Percentiles rank a stretch among this genome's conserved stretches.
Evolutionary conservation across 35 echinoderm and acorn worm species (phyloP).

Genomic region (Heliocidaris erythrogramma): DNA sequence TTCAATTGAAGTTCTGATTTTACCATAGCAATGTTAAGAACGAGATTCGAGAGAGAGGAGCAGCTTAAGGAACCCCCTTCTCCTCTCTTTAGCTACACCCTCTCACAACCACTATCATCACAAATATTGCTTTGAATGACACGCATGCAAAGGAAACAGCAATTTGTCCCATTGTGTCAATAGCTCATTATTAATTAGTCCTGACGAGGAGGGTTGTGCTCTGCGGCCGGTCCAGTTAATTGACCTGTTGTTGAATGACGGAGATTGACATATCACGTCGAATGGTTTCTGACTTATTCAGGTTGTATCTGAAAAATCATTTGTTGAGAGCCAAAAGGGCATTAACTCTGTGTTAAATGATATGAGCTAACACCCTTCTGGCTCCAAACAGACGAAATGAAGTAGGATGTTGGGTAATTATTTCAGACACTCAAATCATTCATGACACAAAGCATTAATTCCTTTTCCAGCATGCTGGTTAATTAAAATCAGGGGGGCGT

Average conservation of each 20-base stretch:
- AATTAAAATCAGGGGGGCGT: too few relatives aligned
- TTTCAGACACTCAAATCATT: too few relatives aligned
- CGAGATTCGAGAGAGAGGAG: too few relatives aligned
- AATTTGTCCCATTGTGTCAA: slow-evolving; percentile 12
- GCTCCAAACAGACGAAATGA: too few relatives aligned
- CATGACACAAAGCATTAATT: too few relatives aligned
- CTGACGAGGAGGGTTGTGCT: not conserved
- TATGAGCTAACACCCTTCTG: too few relatives aligned
- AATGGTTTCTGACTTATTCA: not conserved
- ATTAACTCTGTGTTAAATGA: too few relatives aligned
- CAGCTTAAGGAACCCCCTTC: not conserved
- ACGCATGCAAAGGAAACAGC: not conserved
- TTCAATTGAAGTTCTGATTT: too few relatives aligned
- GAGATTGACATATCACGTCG: not conserved
- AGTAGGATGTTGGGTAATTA: too few relatives aligned
- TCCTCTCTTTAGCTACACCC: not conserved
- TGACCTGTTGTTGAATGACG: not conserved
- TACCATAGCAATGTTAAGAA: too few relatives aligned
- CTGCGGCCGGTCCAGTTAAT: not conserved
- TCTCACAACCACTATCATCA: not conserved
- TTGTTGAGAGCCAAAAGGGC: too few relatives aligned
- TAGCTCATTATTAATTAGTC: slow-evolving; percentile 13
- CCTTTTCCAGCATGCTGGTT: too few relatives aligned
- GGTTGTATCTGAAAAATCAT: not conserved
- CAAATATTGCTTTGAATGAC: not conserved